phyloP scores from a whole-genome alignment of 2,113 vertebrate genomes.

The Lepus americanus region DNA sequence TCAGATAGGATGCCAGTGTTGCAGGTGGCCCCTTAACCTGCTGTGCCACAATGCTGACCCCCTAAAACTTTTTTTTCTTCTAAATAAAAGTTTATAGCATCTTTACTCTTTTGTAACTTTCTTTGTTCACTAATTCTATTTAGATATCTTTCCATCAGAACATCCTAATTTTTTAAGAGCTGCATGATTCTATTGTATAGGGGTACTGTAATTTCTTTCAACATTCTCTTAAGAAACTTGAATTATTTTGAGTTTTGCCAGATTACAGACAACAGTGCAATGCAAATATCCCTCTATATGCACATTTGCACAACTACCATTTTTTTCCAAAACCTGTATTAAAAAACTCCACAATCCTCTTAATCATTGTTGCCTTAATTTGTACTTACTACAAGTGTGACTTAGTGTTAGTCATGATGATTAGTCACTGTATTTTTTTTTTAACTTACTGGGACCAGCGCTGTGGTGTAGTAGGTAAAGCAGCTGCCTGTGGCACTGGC shows the following conservation, averaged over 20 bases:
- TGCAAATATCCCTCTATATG: neutral
- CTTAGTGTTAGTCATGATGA: neutral
- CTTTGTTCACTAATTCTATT: neutral
- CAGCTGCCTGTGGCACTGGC: too few relatives aligned
- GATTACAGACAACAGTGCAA: neutral
- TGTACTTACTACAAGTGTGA: constrained; percentile 9
- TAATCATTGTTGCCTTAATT: constrained; percentile 6
- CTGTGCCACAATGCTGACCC: too few relatives aligned
- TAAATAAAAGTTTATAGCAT: neutral
- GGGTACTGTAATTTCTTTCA: constrained; percentile 18
- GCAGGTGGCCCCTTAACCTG: too few relatives aligned
- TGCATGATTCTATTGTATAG: neutral
- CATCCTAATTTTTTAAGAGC: constrained; percentile 48
- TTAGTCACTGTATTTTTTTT: constrained; percentile 7
- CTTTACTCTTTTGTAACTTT: neutral
- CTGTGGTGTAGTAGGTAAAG: too few relatives aligned
- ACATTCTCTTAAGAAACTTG: constrained; percentile 5
- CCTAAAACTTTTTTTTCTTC: neutral
- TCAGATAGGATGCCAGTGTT: too few relatives aligned
- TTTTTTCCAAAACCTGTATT: constrained; percentile 39
- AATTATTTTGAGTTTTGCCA: constrained; percentile 31
- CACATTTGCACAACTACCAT: neutral
- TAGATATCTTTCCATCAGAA: neutral
- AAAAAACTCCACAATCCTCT: neutral
- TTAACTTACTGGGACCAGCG: too few relatives aligned